Base-by-base conservation (phyloP, 2,113 vertebrate genomes). In the Brachirus orientalis region DNA sequence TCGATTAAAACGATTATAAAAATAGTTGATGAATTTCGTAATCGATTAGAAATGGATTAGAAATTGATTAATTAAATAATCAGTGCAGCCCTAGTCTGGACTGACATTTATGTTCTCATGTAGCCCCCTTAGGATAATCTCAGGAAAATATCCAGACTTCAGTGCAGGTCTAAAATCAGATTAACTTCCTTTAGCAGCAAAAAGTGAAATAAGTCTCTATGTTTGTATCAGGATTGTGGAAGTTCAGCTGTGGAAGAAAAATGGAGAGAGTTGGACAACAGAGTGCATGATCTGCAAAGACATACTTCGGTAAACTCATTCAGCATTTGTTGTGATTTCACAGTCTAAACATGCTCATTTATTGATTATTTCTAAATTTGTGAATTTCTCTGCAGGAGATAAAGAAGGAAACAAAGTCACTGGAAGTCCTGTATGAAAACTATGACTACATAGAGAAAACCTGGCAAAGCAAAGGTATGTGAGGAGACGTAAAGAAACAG, bases 361-460 rank as follows among this genome's bases (percentile, higher is more conserved):
- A 3, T 4, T 19, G 0, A 56, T 18, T 0, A 7, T 65, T 56
- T 63, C 4, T 45, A 17, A 36, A 22, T 17, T 0, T 63, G 16
- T 51, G 4, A 41, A 22, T 14, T 57, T 53, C 6, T 37, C 79
- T 85, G 20, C 68, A 99, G 97, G 91, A 91, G 0, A 82, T 94
- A 47, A 95, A 97, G 48, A 93, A 94, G 51, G 91, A 94, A 65
- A 94, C 96, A 35, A 96, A 95, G 88, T 89, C 82, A 4, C 83
- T 98, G 55, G 96, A 98, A 81, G 86, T 91, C 38, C 73, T 93
- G 12, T 94, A 96, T 85, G 96, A 97, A 76, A 95, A 95, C 37
- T 94, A 95, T 35, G 94, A 95, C 79, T 97, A 93, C 55, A 94
- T 95, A 73, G 94, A 64, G 57, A 95, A 94, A 87, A 95, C 91